These are phyloP conservation scores for Portevinia maculata DNA, from an alignment of 2,888 invertebrate genomes.

Conservation along the genomic window DNA sequence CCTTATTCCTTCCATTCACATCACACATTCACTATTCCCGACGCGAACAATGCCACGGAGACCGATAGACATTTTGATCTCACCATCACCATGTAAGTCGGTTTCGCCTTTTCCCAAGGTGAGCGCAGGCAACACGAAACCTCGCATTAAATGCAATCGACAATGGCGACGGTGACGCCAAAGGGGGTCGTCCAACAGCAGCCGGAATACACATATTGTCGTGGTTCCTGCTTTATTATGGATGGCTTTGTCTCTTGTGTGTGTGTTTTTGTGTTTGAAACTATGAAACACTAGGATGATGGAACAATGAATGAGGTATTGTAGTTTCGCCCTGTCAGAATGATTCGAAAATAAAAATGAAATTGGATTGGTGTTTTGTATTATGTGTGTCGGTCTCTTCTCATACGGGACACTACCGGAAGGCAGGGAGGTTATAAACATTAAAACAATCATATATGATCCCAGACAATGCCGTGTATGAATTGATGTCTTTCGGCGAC, in stretches of 20 bases:
- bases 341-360: constrained; percentile 69
- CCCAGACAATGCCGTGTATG: constrained; percentile 62
- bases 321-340: constrained; percentile 60
- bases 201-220: constrained; percentile 7
- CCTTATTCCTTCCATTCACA: constrained; percentile 15
- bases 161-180: constrained; percentile 25
- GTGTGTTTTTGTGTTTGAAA: constrained; percentile 32
- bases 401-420: constrained; percentile 33
- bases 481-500: constrained; percentile 67
- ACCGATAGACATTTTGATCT: constrained; percentile 70
- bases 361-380: constrained; percentile 68
- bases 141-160: constrained; percentile 62
- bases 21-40: background rate
- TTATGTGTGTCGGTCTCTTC: constrained; percentile 17
- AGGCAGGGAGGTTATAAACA: constrained; percentile 15
- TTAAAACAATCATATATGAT: constrained; percentile 44
- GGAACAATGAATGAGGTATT: constrained; percentile 72
- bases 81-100: constrained; percentile 57
- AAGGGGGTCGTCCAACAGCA: constrained; percentile 22
- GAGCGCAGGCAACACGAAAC: constrained; percentile 54
- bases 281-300: constrained; percentile 58
- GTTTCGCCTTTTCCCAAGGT: constrained; percentile 69
- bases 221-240: constrained; percentile 3
- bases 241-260: background rate
- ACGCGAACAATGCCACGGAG: constrained; percentile 67